Base-by-base conservation (phyloP, 2,797 vertebrate species). In the Meda fulgida region DNA sequence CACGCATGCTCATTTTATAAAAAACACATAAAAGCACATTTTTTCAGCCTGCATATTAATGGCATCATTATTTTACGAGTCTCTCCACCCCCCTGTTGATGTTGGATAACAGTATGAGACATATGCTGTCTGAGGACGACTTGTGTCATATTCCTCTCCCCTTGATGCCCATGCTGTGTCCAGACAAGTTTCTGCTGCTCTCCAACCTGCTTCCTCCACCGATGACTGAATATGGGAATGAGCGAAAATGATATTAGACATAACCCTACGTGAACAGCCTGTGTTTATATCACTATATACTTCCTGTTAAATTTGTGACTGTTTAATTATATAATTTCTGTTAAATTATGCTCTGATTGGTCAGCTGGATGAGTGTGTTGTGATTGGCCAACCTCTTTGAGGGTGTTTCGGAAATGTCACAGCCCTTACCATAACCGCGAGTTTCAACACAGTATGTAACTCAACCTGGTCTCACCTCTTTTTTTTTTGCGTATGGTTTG, bases 81-180 rank as follows among this genome's bases (percentile, higher is more conserved):
- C 72, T 69, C 10, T 63, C 26, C 38, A 46, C 0, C 6, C 34
- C 53, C n/a, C 6, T 63, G 21, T 76, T 67, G 48, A 31, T 84
- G 78, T 60, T 84, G 77, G 51, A 51, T 29, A 51, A 72, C 75
- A 75, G 76, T 79, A 67, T 71, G 58, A 80, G 38, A 82, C 85
- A 80, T 83, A 80, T 86, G 81, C 43, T 67, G 76, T 72, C 46
- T 84, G 85, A 83, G 58, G 82, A 87, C 77, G 63, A 55, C 43
- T 72, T 34, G 67, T 48, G 60, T 81, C 78, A 84, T 76, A 81
- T 84, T 84, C 48, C 65, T 84, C 79, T 87, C 65, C 19, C 38
- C 75, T 58, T 34, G 82, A 84, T 58, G 36, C 53, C 46, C 82
- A 78, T 84, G 73, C 82, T 78, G 83, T 4, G 51, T 78, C 83